These are phyloP conservation scores for Trachurus trachurus DNA, from an alignment of 2,797 vertebrate genomes.

Conservation along the genomic window DNA sequence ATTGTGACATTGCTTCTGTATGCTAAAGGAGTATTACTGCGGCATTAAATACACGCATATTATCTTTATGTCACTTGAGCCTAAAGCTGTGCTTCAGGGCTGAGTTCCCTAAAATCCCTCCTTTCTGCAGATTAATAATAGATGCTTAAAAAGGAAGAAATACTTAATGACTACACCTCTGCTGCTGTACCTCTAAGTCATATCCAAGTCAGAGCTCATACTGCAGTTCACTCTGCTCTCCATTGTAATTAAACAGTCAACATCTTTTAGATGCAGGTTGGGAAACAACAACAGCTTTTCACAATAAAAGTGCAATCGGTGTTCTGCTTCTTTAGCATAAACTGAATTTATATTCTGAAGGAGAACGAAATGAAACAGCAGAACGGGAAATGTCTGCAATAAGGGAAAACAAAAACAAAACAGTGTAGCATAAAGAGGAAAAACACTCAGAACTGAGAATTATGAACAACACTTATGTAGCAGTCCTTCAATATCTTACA, in stretches of 20 bases:
- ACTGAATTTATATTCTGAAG: conserved; percentile 45
- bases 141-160: conserved; percentile 62
- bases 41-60: conserved; percentile 71
- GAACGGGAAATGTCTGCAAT: conserved; percentile 13
- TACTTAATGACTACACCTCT: conserved; percentile 65
- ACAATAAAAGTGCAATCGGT: conserved; percentile 16
- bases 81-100: conserved; percentile 67
- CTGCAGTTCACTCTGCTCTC: conserved; percentile 58
- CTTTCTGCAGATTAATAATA: conserved; percentile 72
- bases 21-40: conserved; percentile 67
- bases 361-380: conserved; percentile 34
- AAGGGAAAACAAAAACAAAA: conserved; percentile 15
- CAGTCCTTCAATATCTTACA: conserved; percentile 6
- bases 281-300: conserved; percentile 24
- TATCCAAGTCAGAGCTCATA: conserved; percentile 49
- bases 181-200: conserved; percentile 42
- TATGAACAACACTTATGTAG: conserved; percentile 44
- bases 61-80: conserved; percentile 75
- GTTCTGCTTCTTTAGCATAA: conserved; percentile 44
- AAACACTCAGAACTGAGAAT: conserved; percentile 28
- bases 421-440: conserved; percentile 12
- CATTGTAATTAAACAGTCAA: conserved; percentile 63
- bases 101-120: conserved; percentile 68
- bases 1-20: conserved; percentile 63
- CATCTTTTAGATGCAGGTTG: conserved; percentile 57